These are phyloP conservation scores for Trachythela sp. DNA, from an alignment of 64 coral and sea anemone species.

Conservation along the genomic window DNA sequence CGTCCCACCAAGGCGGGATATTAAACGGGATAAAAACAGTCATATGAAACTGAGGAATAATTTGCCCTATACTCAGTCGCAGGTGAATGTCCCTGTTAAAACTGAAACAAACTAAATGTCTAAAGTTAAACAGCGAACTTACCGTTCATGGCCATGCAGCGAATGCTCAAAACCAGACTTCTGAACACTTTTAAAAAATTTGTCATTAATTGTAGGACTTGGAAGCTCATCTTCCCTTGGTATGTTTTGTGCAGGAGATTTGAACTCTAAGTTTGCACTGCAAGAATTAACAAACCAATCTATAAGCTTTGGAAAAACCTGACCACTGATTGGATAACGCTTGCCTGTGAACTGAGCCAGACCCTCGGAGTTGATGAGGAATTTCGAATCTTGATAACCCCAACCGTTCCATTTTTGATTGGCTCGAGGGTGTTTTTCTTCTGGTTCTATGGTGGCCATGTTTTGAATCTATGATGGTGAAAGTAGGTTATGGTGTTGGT, in stretches of 20 bases:
- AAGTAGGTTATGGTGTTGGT: not conserved
- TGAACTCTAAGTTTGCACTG: constrained; percentile 50
- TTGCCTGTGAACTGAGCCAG: constrained; percentile 61
- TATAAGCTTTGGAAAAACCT: constrained; percentile 78
- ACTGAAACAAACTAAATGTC: too few relatives aligned
- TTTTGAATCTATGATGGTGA: not conserved
- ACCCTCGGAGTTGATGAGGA: constrained; percentile 54
- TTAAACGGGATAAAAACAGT: too few relatives aligned
- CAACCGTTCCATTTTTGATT: constrained; percentile 92
- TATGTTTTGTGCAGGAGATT: constrained; percentile 58
- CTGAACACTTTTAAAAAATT: constrained; percentile 55
- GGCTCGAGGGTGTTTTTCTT: not conserved
- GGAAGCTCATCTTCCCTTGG: constrained; percentile 74
- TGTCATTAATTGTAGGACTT: constrained; percentile 57
- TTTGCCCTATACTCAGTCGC: too few relatives aligned
- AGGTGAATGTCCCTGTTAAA: too few relatives aligned
- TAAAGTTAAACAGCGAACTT: not conserved
- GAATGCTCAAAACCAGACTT: constrained; percentile 58
- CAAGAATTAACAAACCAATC: constrained; percentile 86
- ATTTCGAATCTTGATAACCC: constrained; percentile 85
- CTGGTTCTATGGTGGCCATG: not conserved
- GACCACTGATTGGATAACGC: constrained; percentile 74
- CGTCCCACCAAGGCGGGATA: too few relatives aligned
- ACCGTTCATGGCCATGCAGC: constrained; percentile 54
- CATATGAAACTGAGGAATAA: too few relatives aligned